Conservation (phyloP, 2,888 invertebrate species). For the Malacosoma neustria region DNA sequence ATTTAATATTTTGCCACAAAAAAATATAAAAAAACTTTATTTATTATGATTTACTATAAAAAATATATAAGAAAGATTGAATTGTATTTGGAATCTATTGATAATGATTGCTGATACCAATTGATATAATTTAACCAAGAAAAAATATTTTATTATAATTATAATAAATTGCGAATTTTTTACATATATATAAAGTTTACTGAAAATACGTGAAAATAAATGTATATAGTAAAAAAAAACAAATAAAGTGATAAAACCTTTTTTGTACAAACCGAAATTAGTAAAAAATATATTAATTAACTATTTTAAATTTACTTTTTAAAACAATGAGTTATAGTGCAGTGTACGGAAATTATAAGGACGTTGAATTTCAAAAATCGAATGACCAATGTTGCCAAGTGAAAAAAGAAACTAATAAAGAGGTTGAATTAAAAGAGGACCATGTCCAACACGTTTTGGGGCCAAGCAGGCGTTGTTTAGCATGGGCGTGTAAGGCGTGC, state of each 20-base stretch:
- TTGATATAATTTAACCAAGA: no score
- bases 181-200: no score
- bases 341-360: constrained; percentile 36
- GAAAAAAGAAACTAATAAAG: constrained; percentile 42
- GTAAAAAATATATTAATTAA: no score
- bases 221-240: neutral
- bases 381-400: constrained; percentile 41
- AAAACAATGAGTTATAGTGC: constrained; percentile 46
- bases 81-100: no score
- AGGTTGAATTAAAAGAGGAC: constrained; percentile 32
- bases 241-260: neutral
- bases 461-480: constrained; percentile 84
- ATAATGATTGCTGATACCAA: no score
- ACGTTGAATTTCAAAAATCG: constrained; percentile 32
- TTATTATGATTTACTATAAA: no score
- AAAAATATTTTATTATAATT: no score
- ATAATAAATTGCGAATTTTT: no score
- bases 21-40: no score
- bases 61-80: no score
- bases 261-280: no score
- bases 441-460: constrained; percentile 69
- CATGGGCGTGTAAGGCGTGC: constrained; percentile 98
- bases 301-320: constrained; percentile 3
- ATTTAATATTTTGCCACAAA: neutral
- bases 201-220: neutral